Evolutionary conservation across 2,888 invertebrate genomes (phyloP).

Genomic region (Tanypteryx hageni): DNA sequence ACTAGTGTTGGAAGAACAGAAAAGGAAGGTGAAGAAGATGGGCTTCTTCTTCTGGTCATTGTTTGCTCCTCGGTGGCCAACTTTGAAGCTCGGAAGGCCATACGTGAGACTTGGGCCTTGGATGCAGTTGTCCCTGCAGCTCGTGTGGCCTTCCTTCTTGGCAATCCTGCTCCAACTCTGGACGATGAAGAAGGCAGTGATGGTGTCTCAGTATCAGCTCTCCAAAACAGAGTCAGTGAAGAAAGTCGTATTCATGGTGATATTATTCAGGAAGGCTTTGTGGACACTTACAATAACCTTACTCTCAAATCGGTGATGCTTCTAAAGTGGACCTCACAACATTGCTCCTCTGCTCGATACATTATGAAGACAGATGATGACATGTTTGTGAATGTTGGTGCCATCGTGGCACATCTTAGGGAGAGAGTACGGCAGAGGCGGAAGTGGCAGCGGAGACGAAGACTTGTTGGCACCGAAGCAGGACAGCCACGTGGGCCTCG

Average conservation of each 20-base stretch:
- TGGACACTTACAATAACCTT: constrained; percentile 91
- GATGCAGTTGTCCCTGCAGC: constrained; percentile 71
- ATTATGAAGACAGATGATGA: constrained; percentile 92
- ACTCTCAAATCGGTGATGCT: constrained; percentile 91
- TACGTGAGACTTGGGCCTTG: constrained; percentile 84
- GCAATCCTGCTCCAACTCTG: constrained; percentile 37
- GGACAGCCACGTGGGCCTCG: constrained; percentile 61
- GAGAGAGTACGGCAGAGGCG: constrained; percentile 42
- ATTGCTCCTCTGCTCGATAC: constrained; percentile 81
- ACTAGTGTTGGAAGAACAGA: neutral
- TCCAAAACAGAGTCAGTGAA: constrained; percentile 81
- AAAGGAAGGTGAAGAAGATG: constrained; percentile 68
- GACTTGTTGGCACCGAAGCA: constrained; percentile 55
- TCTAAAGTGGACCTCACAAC: constrained; percentile 86
- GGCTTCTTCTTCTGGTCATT: constrained; percentile 82
- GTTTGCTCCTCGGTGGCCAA: constrained; percentile 86
- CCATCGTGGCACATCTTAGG: constrained; percentile 75
- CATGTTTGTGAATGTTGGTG: constrained; percentile 88
- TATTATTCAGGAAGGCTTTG: constrained; percentile 88
- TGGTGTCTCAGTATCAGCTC: constrained; percentile 70
- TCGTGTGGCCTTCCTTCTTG: constrained; percentile 37
- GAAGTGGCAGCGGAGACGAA: constrained; percentile 48
- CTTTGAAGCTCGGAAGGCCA: constrained; percentile 81
- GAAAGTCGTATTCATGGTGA: constrained; percentile 85
- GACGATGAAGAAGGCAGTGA: constrained; percentile 39